Conservation (phyloP, 2,797 vertebrate species). For the Picus viridis region DNA sequence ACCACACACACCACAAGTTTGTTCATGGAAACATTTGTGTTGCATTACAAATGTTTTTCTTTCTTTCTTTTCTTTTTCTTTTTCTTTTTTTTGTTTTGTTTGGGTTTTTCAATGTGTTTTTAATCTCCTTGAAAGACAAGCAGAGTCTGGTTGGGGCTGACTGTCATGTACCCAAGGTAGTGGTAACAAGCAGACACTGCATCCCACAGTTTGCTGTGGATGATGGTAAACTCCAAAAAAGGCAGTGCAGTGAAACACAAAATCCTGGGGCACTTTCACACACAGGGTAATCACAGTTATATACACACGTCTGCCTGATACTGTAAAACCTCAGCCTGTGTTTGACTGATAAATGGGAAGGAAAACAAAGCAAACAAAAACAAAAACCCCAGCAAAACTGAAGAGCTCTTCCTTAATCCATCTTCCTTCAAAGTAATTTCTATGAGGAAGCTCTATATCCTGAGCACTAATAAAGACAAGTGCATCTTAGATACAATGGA, state of each 20-base stretch:
- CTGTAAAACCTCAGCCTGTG: conserved; percentile 73
- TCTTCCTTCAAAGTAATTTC: background rate
- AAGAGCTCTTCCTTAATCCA: background rate
- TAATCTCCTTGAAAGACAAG: conserved; percentile 77
- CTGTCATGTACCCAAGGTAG: conserved; percentile 85
- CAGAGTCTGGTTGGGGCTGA: conserved; percentile 86
- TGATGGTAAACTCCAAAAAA: conserved; percentile 84
- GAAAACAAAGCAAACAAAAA: background rate
- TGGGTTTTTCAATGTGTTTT: background rate
- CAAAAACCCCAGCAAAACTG: background rate
- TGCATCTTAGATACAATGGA: background rate
- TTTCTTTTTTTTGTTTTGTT: conserved; percentile 15
- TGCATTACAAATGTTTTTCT: conserved; percentile 65
- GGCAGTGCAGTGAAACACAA: conserved; percentile 63
- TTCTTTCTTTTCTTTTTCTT: background rate
- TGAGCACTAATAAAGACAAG: background rate
- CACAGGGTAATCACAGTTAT: conserved; percentile 48
- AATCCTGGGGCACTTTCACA: conserved; percentile 32
- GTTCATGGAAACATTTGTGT: conserved; percentile 69
- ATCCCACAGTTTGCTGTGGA: conserved; percentile 83
- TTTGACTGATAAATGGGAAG: background rate
- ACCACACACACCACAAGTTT: conserved; percentile 70
- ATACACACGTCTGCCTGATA: conserved; percentile 50
- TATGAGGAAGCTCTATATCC: background rate
- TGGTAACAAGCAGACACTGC: conserved; percentile 81